Evolutionary conservation across 1,140 invertebrate genomes (phyloP), one percentile per base, ranked within the genome.

Genomic region (Idris sp.): DNA sequence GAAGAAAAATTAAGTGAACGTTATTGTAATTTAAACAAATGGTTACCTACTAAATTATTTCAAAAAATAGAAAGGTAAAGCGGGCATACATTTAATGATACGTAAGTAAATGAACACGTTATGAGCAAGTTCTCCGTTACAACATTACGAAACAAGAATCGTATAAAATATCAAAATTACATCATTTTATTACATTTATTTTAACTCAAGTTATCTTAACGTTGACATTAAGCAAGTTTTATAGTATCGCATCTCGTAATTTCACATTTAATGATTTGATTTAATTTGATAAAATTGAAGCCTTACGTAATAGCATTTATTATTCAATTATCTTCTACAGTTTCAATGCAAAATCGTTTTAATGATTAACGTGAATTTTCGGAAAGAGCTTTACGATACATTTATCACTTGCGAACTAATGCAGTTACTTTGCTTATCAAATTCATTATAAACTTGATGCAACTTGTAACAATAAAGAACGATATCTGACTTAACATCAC

Each of bases 121-220:
- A 59, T 53, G 65, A 69, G 46, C 65, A 53, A 54, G 54, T 61
- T 53, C 30, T 51, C 41, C 22, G 46, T 49, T 49, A 54, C 30
- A 36, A 48, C 44, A 22, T 69, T 69, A 33, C 65, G 65, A 69
- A 69, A 69, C 54, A 38, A 44, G 33, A 54, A 8, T 46, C 56
- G 48, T 54, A 71, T 71, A 54, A 71, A 71, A 71, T 71, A 71
- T 54, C 67, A 61, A 71, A 71, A 71, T 71, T 71, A 71, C 67
- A 61, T 71, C 53, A 71, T 71, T 71, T 71, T 40, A 71, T 71
- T 71, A 71, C 67, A 71, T 71, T 71, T 71, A 71, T 61, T 51
- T 71, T 48, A 61, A 71, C 25, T 43, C 48, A 5, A 46, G 54
- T 71, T 71, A 71, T 61, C 48, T 71, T 61, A 46, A 51, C 54